These are phyloP conservation scores for Halocynthia aurantium DNA, from an alignment of 23 tunicate species.

Conservation along the genomic window DNA sequence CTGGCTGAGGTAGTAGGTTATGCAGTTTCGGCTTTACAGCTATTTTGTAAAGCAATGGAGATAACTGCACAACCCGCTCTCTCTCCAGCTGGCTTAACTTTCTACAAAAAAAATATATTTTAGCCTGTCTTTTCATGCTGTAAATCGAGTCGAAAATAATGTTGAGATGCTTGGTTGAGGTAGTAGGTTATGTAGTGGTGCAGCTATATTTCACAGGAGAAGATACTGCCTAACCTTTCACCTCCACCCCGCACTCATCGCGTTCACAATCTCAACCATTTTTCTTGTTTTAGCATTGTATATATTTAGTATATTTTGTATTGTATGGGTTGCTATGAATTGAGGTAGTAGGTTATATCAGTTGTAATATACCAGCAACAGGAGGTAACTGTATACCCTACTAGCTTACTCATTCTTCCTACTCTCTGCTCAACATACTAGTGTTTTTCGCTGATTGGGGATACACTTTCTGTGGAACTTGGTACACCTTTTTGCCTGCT, in stretches of 20 bases:
- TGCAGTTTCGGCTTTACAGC: conserved; percentile 54
- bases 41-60: conserved; percentile 32
- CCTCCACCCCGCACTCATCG: conserved; percentile 39
- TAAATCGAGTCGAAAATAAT: background rate
- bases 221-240: conserved; percentile 75
- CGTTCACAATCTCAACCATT: conserved; percentile 4
- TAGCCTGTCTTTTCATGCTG: background rate
- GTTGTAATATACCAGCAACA: conserved; percentile 28
- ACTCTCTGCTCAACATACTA: conserved; percentile 9
- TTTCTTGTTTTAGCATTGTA: background rate
- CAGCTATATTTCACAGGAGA: conserved; percentile 29
- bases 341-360: conserved; percentile 99
- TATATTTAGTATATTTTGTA: background rate
- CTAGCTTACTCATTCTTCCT: conserved; percentile 61
- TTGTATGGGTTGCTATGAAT: conserved; percentile 2
- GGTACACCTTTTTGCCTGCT: no score
- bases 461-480: no score
- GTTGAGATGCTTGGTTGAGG: conserved; percentile 60
- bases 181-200: conserved; percentile 95
- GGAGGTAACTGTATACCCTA: conserved; percentile 88
- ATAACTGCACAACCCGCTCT: conserved; percentile 53
- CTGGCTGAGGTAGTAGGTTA: conserved; percentile 94
- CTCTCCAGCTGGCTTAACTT: conserved; percentile 37
- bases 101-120: background rate
- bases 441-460: no score